Base-by-base conservation (phyloP, 2,113 vertebrate species). In the Cryptotis parvus region DNA sequence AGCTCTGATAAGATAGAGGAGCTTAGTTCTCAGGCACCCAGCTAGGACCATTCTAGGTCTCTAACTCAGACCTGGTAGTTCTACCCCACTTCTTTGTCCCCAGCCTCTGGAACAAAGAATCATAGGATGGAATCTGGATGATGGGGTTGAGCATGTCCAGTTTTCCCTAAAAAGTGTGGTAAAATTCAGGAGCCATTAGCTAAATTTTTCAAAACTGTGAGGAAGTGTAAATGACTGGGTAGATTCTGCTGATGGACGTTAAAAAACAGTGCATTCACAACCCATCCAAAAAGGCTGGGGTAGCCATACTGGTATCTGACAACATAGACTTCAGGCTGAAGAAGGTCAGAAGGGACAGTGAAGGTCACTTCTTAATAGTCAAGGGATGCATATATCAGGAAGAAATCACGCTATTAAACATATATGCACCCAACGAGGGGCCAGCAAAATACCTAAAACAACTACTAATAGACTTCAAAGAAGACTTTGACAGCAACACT, bases 81-180 rank as follows among this genome's bases (percentile, higher is more conserved):
- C 9, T 70, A 39, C 49, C 31, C 22, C 18, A 12, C 6, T 11
- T 55, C 68, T 18, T 18, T 29, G 0, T 22, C 37, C 35, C 12
- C 18, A n/a, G 37, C 52, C 58, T 52, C 2, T n/a, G 31, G 35
- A 29, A 20, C 43, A 52, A 15, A 79, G n/a, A 55, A 3, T 3
- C 37, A 61, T 12, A 78, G 55, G 75, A 58, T 58, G 18, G 8
- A 4, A n/a, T 45, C 84, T 77, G 43, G 33, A 43, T 31, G 52
- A 18, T 2, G 33, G 39, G 35, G 24, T 33, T 77, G 61, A 26
- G 26, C 0, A 0, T 8, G 9, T 10, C 27, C 7, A 45, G 11
- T 68, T 35, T 93, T 27, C n/a, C 58, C 0, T 63, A 27, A 49
- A 9, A 14, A n/a, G 27, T 43, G 2, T 77, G 22, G 1, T 74